Conservation (phyloP, 1,140 invertebrate species). For the Ooceraea biroi region DNA sequence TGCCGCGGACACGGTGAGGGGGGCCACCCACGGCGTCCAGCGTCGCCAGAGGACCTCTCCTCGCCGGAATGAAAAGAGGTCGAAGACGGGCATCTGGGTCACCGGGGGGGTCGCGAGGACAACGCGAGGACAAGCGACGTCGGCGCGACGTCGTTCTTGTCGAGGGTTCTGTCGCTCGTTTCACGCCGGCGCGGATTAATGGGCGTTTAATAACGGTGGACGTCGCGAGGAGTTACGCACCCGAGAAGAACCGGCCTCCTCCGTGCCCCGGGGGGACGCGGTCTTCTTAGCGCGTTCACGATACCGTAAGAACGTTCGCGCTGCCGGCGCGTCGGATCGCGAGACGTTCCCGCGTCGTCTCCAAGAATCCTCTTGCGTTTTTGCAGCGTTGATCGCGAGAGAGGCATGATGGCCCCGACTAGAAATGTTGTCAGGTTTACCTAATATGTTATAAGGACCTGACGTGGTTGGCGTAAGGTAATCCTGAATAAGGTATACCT, state of each 20-base stretch:
- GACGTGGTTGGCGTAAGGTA: no score
- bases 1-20: constrained; percentile 75
- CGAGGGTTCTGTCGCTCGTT: constrained; percentile 17
- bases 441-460: no score
- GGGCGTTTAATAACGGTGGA: constrained; percentile 53
- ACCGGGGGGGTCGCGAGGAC: constrained; percentile 13
- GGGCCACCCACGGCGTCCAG: constrained; percentile 79
- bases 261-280: background rate
- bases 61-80: constrained; percentile 27
- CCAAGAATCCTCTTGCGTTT: background rate
- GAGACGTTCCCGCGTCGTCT: background rate
- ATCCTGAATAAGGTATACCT: no score
- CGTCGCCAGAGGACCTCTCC: constrained; percentile 18
- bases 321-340: background rate
- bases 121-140: background rate
- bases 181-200: constrained; percentile 33
- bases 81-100: constrained; percentile 61
- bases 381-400: background rate
- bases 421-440: no score
- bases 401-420: no score
- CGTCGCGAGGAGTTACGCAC: constrained; percentile 8
- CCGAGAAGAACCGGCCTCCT: background rate
- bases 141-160: constrained; percentile 16
- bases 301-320: background rate
- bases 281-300: constrained; percentile 2